phyloP scores from a whole-genome alignment of 2,797 vertebrate species.

The Ctenopoma multispine region DNA sequence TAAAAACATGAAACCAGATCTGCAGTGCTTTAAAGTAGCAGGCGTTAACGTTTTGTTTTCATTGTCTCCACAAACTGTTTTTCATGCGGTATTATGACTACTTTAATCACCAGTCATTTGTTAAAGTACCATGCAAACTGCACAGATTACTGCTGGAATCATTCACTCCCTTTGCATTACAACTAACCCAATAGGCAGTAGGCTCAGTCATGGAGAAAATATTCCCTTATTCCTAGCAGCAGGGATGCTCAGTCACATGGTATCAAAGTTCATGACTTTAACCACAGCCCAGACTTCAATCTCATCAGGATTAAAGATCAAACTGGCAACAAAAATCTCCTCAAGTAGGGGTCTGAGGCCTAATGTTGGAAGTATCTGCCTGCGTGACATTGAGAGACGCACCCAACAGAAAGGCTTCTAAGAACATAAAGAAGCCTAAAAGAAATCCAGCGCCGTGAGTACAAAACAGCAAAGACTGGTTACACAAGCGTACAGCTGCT shows the following conservation, averaged over 20 bases:
- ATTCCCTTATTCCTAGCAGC: slow-evolving; percentile 24
- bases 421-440: slow-evolving; percentile 52
- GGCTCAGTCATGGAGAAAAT: slow-evolving; percentile 32
- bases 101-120: slow-evolving; percentile 1
- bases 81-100: neutral
- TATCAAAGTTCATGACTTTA: slow-evolving; percentile 22
- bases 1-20: neutral
- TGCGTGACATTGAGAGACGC: slow-evolving; percentile 25
- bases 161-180: neutral
- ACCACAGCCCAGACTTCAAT: slow-evolving; percentile 11
- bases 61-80: neutral
- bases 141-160: neutral
- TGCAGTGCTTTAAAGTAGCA: neutral
- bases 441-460: slow-evolving; percentile 41
- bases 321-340: slow-evolving; percentile 9
- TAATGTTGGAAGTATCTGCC: slow-evolving; percentile 9
- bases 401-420: slow-evolving; percentile 12
- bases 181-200: neutral
- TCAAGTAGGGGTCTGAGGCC: slow-evolving; percentile 1
- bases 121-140: neutral
- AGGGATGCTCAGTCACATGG: neutral
- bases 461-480: slow-evolving; percentile 59
- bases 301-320: slow-evolving; percentile 4
- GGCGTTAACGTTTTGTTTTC: neutral
- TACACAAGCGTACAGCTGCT: slow-evolving; percentile 72